Conservation (phyloP, 2,888 invertebrate species). For the Lamellibrachia satsuma region DNA sequence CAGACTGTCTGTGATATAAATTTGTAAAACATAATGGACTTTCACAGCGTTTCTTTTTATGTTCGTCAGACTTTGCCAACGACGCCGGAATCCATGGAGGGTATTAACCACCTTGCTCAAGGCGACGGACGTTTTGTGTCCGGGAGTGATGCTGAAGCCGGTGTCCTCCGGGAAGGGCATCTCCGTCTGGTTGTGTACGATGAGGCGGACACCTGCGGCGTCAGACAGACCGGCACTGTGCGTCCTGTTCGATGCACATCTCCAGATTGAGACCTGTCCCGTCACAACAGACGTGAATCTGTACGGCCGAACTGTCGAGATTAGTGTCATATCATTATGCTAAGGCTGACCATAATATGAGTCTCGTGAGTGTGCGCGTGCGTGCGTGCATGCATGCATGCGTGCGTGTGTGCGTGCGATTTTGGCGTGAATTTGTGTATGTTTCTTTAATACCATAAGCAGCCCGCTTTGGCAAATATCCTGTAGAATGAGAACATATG, state of each 20-base stretch:
- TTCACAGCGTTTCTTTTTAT: no score
- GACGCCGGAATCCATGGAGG: not conserved
- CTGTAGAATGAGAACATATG: not conserved
- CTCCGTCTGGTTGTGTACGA: constrained; percentile 59
- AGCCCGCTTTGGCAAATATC: not conserved
- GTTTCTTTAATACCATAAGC: not conserved
- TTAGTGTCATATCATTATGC: not conserved
- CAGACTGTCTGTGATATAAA: no score
- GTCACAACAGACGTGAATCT: not conserved
- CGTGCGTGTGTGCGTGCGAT: not conserved
- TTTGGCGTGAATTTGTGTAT: not conserved
- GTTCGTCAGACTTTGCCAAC: not conserved
- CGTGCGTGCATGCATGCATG: no score
- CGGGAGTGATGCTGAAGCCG: constrained; percentile 56
- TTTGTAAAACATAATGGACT: no score
- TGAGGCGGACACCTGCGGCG: constrained; percentile 62
- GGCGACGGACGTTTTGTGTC: constrained; percentile 55
- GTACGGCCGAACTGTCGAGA: not conserved
- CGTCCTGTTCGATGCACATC: constrained; percentile 54
- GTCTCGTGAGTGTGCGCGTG: no score
- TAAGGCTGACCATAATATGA: not conserved
- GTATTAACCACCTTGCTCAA: constrained; percentile 36
- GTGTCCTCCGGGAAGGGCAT: constrained; percentile 61
- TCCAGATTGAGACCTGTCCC: constrained; percentile 53
- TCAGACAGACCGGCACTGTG: constrained; percentile 60